phyloP scores from a whole-genome alignment of 2,113 vertebrate species.

The Mustela lutreola region DNA sequence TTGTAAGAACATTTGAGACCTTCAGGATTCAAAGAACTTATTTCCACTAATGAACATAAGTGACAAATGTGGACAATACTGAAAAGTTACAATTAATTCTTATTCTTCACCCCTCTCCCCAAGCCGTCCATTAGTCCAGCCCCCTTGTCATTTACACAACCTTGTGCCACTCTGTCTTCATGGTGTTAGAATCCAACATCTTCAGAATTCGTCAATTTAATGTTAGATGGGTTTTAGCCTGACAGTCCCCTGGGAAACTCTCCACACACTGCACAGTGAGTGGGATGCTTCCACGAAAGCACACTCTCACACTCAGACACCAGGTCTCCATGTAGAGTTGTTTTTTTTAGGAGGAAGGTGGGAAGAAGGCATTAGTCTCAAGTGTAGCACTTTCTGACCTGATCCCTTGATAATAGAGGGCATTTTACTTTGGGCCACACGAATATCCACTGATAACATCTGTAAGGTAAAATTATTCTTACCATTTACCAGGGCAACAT shows the following conservation, averaged over 20 bases:
- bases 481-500: constrained; percentile 96
- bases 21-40: neutral
- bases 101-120: neutral
- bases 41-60: neutral
- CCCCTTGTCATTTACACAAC: neutral
- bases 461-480: constrained; percentile 78
- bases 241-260: neutral
- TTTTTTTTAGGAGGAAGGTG: too few relatives aligned
- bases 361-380: neutral
- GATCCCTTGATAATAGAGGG: neutral
- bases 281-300: neutral
- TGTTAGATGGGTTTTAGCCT: neutral
- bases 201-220: neutral
- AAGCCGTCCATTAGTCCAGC: neutral
- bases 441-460: neutral
- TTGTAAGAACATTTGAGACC: neutral
- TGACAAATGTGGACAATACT: neutral
- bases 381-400: neutral
- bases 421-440: neutral
- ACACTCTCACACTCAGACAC: too few relatives aligned
- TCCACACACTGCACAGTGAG: neutral
- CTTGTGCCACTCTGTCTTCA: neutral
- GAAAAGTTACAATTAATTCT: neutral
- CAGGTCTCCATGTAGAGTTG: neutral
- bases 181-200: neutral